phyloP scores from a whole-genome alignment of 2,888 invertebrate species.

The Agrotis segetum region DNA sequence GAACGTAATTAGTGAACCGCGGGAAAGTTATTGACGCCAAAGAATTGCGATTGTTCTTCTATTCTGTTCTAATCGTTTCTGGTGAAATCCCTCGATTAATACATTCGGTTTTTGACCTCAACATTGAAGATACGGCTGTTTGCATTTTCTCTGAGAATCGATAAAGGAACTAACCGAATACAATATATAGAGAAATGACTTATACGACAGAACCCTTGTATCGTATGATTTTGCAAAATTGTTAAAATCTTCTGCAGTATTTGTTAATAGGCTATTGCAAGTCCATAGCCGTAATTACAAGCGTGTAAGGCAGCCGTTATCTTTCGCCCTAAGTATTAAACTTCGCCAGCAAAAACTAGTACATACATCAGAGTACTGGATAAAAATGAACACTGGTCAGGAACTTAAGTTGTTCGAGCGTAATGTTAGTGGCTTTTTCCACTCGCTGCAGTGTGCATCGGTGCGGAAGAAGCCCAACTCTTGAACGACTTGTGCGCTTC shows the following conservation, averaged over 20 bases:
- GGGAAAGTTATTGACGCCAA: slow-evolving; percentile 76
- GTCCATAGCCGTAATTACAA: slow-evolving; percentile 2
- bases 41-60: slow-evolving; percentile 72
- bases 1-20: slow-evolving; percentile 71
- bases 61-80: slow-evolving; percentile 48
- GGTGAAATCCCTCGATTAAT: slow-evolving; percentile 50
- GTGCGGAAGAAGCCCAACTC: slow-evolving; percentile 76
- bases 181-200: not conserved
- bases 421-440: slow-evolving; percentile 77
- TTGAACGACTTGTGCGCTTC: slow-evolving; percentile 69
- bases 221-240: not conserved
- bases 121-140: not conserved
- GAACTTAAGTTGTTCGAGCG: slow-evolving; percentile 62
- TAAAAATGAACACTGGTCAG: slow-evolving; percentile 60
- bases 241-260: not conserved
- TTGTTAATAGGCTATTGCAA: not conserved
- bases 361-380: slow-evolving; percentile 47
- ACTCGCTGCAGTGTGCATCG: slow-evolving; percentile 70
- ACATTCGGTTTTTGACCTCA: slow-evolving; percentile 36
- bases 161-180: not conserved
- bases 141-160: not conserved
- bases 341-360: slow-evolving; percentile 33
- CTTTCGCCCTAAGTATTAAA: slow-evolving; percentile 38
- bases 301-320: slow-evolving; percentile 38
- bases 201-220: not conserved